Evolutionary conservation across 53 echinoderm and acorn worm genomes (phyloP), one percentile per base, ranked within the genome.

Genomic region (Mesocentrotus franciscanus): DNA sequence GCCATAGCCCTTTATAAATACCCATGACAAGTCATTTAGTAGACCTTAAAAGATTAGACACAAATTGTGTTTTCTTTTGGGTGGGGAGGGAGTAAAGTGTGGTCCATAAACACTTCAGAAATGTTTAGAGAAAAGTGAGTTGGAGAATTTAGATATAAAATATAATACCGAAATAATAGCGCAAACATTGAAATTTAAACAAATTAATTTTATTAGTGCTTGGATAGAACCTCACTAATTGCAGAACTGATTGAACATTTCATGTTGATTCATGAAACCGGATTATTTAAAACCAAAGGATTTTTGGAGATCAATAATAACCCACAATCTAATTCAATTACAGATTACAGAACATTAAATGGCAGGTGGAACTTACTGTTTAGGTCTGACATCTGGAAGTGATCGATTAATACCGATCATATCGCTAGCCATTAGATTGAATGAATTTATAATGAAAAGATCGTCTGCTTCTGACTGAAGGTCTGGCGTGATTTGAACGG

Each of bases 361-460:
- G 12, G 0, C 33, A 33, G 61, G n/a, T 90, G 33, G 6, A 10
- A 95, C 95, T 95, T 68, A 95, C 95, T 91, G 72, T 35, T 95
- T 78, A 1, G 95, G 95, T 39, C 95, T 71, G 72, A 90, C 90
- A 34, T 95, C 95, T 12, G 92, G 95, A 30, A 95, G 91, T 36
- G 95, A 90, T 90, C 95, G 90, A 90, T 95, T 91, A 26, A 95
- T n/a, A 42, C 85, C 90, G 32, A 95, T 95, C 78, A 90, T 90
- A 61, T 95, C 91, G 91, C 95, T 95, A 11, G 95, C 95, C 60
- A 95, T 95, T 13, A 95, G 91, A 91, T 95, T 95, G 91, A 95
- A 95, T 36, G 83, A 78, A 78, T 95, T 95, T 32, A 95, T 91
- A 9, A 9, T 57, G 36, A 95, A 95, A 20, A 95, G 57, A 11